Percentiles rank a stretch among this genome's conserved stretches.
phyloP scores from a whole-genome alignment of 1,140 invertebrate genomes.

The Ceratina australensis region DNA sequence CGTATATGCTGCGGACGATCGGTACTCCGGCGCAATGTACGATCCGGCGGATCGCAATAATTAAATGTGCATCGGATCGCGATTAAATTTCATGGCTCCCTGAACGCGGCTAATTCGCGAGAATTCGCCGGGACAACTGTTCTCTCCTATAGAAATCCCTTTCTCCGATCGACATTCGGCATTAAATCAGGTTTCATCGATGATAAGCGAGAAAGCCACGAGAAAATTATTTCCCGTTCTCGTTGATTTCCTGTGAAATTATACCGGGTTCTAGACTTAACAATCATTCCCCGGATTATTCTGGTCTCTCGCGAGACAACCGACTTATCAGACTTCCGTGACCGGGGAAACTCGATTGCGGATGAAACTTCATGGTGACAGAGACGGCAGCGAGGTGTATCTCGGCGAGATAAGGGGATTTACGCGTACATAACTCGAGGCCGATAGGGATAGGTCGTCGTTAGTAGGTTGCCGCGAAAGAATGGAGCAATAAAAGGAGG shows the following conservation, averaged over 20 bases:
- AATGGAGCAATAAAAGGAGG: conserved; percentile 69
- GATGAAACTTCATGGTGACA: background rate
- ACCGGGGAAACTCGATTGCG: conserved; percentile 7
- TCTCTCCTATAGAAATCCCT: background rate
- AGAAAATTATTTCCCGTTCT: no score
- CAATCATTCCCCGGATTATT: no score
- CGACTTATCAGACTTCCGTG: conserved; percentile 11
- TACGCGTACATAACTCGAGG: conserved; percentile 52
- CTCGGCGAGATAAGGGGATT: conserved; percentile 47
- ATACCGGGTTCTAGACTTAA: no score
- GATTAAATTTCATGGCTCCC: conserved; percentile 42
- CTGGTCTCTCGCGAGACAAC: no score
- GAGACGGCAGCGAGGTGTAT: conserved; percentile 24
- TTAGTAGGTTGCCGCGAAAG: conserved; percentile 64
- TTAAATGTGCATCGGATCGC: conserved; percentile 51
- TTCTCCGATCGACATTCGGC: background rate
- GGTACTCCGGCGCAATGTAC: conserved; percentile 31
- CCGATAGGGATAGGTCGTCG: conserved; percentile 58
- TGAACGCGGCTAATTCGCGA: conserved; percentile 28
- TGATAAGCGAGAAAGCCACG: background rate
- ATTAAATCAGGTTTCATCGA: background rate
- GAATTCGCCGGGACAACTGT: conserved; percentile 9
- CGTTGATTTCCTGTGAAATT: no score
- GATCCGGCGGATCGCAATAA: conserved; percentile 51
- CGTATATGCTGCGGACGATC: conserved; percentile 51